A percentile compares a stretch with the other conserved stretches of the same genome.
Evolutionary conservation across 2,113 vertebrate species (phyloP).

Genomic region (Melanerpes formicivorus): DNA sequence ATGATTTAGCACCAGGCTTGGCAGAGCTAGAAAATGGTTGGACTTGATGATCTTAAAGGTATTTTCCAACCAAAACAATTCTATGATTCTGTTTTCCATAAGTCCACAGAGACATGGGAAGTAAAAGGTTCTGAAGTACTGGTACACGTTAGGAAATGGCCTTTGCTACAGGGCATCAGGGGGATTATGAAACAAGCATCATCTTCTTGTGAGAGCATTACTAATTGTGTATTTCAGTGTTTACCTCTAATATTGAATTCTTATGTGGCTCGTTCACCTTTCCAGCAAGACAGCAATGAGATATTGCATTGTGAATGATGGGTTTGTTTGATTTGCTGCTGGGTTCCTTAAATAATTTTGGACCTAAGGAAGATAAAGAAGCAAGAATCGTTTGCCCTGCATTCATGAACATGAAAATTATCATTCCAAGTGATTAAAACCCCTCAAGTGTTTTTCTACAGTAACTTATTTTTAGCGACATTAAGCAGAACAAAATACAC

Average conservation of each 20-base stretch:
- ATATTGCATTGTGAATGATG: constrained; percentile 94
- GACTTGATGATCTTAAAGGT: too few relatives aligned
- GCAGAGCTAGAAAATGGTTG: too few relatives aligned
- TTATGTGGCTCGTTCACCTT: constrained; percentile 94
- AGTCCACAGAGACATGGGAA: background rate
- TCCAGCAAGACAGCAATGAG: constrained; percentile 95
- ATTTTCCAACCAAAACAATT: too few relatives aligned
- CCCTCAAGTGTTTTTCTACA: background rate
- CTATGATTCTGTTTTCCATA: background rate
- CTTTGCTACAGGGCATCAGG: background rate
- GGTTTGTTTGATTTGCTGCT: constrained; percentile 96
- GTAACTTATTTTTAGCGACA: background rate
- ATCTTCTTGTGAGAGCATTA: background rate
- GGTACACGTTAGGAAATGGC: background rate
- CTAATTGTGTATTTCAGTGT: background rate
- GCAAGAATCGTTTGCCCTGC: background rate
- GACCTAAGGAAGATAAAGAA: constrained; percentile 75
- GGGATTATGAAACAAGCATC: background rate
- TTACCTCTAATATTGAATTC: constrained; percentile 90
- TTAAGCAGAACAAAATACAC: background rate
- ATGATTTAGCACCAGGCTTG: too few relatives aligned
- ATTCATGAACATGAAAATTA: background rate
- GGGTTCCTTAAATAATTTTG: constrained; percentile 94
- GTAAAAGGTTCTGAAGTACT: accelerated
- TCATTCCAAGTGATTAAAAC: background rate